Base-by-base conservation (phyloP, 2,888 invertebrate species). In the Acronicta psi region DNA sequence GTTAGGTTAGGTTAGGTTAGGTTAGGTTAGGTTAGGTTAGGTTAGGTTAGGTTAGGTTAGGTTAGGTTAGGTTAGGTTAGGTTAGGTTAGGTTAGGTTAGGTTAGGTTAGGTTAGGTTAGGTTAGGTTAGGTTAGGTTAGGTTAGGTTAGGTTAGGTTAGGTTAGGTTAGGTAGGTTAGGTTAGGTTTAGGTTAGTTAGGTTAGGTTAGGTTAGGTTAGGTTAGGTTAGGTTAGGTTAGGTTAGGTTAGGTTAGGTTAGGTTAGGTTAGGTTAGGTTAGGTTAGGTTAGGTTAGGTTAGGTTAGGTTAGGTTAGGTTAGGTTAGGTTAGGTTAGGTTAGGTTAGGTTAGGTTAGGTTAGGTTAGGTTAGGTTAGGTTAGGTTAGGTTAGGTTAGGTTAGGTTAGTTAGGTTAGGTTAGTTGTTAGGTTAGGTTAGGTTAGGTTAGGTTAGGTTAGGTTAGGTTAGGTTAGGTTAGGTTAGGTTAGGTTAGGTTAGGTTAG, bases 401-500 rank as follows among this genome's bases (percentile, higher is more conserved):
- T n/a, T n/a, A n/a, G n/a, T n/a, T n/a, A n/a, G n/a, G n/a, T n/a
- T n/a, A n/a, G n/a, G n/a, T n/a, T n/a, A n/a, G n/a, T n/a, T n/a
- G 64, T 64, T 64, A 59, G 64, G 64, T 64, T 64, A 64, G 64
- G 64, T 64, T 64, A 64, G 64, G 64, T 64, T 63, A 59, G 64
- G 59, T 64, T 59, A 64, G 64, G 64, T 64, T 59, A 59, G 64
- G 64, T 64, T 64, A 59, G 64, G 59, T 64, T 59, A n/a, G 23
- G 23, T 23, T 23, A 23, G 23, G 23, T 23, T 23, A 59, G 64
- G 68, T 69, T 69, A 64, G 68, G 68, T 69, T 64, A 69, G 68
- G 68, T 69, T 68, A 68, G 68, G 68, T 63, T 68, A 68, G 68
- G 63, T 60, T n/a, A n/a, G n/a, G n/a, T n/a, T 63, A 63, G 65